Evolutionary conservation across 2,797 vertebrate genomes (phyloP), one percentile per base, ranked within the genome.

Genomic region (Ctenochaetus hawaiiensis): DNA sequence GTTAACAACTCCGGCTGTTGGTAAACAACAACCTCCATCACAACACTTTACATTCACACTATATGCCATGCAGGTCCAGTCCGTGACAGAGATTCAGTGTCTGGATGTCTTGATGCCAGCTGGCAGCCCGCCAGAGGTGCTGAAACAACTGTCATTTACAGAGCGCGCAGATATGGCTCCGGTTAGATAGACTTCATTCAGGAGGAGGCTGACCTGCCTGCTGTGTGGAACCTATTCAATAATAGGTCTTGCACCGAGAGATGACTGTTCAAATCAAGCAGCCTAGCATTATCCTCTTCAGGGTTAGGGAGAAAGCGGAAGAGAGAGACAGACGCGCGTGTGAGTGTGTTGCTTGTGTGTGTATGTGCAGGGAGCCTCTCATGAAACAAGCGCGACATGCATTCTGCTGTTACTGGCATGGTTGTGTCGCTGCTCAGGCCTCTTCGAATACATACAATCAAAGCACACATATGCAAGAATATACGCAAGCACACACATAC

Each of bases 251-350:
- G 69, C 82, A 79, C 89, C 37, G 14, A 64, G 82, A 92, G 82
- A 92, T 88, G 90, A 88, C 88, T 91, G 87, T 87, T 92, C 77
- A 89, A 91, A 93, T 92, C 89, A 92, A 85, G 90, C 85, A 92
- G 84, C 83, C 93, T 90, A 86, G 82, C 72, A 91, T 92, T 91
- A 93, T 93, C 89, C 92, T 92, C 92, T 93, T 93, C 92, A 84
- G 88, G 79, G 81, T 81, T 72, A 81, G 81, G 16, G 43, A 67
- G 76, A 16, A 79, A 78, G 75, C 61, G 65, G 73, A 64, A 44
- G 56, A 47, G 82, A 70, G 74, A 73, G 75, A 72, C 52, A 69
- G 68, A 78, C 44, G 43, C 51, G 59, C 30, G 44, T 63, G 75
- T 65, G 72, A 58, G 47, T 63, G 60, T 12, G 16, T 45, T 48